phyloP scores from a whole-genome alignment of 2,888 invertebrate genomes.

The Rhopalosiphum nymphaeae region DNA sequence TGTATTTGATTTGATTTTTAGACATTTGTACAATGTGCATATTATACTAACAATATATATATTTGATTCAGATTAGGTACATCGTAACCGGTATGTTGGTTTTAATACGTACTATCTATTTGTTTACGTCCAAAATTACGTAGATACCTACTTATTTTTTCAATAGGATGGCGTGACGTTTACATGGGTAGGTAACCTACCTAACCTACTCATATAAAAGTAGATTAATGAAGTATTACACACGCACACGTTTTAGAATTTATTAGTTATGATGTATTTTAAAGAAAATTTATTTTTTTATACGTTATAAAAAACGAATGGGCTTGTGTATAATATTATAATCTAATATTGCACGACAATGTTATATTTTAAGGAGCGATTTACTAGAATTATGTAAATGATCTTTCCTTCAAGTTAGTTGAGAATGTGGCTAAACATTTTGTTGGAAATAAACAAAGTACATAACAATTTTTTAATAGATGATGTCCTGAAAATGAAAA shows the following conservation, averaged over 20 bases:
- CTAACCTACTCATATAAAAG: background rate
- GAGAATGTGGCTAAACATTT: background rate
- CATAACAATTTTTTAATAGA: background rate
- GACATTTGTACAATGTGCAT: background rate
- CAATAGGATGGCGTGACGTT: background rate
- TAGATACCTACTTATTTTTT: background rate
- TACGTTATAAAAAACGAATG: background rate
- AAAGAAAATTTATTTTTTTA: background rate
- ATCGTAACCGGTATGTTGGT: background rate
- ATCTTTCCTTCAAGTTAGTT: background rate
- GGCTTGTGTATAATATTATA: background rate
- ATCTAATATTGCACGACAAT: background rate
- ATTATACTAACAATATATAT: background rate
- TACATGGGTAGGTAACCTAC: background rate
- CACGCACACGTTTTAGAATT: background rate
- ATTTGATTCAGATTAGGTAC: background rate
- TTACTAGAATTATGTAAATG: background rate
- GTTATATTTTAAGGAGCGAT: background rate
- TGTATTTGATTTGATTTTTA: background rate
- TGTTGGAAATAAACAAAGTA: background rate
- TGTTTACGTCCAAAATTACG: background rate
- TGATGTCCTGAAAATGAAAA: background rate
- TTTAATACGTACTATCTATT: background rate
- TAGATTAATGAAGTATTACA: background rate
- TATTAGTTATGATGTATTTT: conserved; percentile 4